A percentile compares a stretch with the other conserved stretches of the same genome.
Conservation (phyloP, 1,140 invertebrate species). For the Drosophila serrata region DNA sequence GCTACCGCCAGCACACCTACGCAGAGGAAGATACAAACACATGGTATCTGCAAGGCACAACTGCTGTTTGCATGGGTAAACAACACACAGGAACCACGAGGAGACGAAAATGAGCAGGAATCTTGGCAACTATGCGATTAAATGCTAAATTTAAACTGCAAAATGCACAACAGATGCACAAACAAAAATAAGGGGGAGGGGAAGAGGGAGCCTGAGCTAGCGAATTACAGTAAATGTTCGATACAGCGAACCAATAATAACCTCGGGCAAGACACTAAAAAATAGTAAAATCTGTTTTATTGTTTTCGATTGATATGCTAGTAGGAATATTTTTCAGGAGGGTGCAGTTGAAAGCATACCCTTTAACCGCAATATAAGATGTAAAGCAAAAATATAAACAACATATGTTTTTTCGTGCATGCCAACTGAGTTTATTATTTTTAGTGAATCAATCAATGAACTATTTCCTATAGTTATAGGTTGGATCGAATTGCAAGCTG, state of each 20-base stretch:
- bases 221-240: background rate
- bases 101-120: conserved; percentile 22
- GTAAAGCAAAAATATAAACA: too few relatives aligned
- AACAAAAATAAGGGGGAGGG: background rate
- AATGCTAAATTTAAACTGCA: conserved; percentile 68
- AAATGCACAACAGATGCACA: conserved; percentile 42
- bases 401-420: too few relatives aligned
- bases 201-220: background rate
- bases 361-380: too few relatives aligned
- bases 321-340: too few relatives aligned
- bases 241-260: background rate
- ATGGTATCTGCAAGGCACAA: conserved; percentile 6
- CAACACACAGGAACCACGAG: conserved; percentile 29
- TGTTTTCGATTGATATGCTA: too few relatives aligned
- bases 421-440: too few relatives aligned
- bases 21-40: conserved; percentile 2
- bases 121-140: conserved; percentile 53
- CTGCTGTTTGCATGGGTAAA: conserved; percentile 38
- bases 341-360: too few relatives aligned
- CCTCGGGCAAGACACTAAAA: background rate
- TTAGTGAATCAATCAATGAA: too few relatives aligned
- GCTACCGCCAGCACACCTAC: conserved; percentile 21
- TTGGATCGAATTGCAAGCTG: too few relatives aligned
- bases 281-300: background rate
- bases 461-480: too few relatives aligned